Base-by-base conservation (phyloP, 2,888 invertebrate genomes). In the Choreutis nemorana region DNA sequence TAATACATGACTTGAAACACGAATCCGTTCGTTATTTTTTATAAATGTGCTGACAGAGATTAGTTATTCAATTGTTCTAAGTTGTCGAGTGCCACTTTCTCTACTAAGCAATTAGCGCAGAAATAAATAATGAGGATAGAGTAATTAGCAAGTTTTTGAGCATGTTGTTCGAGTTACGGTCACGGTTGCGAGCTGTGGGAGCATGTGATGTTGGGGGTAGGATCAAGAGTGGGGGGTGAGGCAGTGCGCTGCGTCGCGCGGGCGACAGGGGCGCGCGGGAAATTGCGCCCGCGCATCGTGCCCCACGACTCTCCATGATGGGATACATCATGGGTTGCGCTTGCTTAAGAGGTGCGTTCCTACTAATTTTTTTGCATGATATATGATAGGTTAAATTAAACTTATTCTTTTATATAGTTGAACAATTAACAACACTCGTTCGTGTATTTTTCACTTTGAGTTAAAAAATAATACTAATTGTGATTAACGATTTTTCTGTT, bases 281-380 rank as follows among this genome's bases (percentile, higher is more conserved):
- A 52, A 50, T 59, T 61, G 66, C 63, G 36, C 52, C 48, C 40
- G 50, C 66, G 49, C 59, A 60, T 50, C 58, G 65, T 39, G 53
- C 66, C 44, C 61, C 55, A 48, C 60, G 72, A 36, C 52, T 67
- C 47, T 82, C 85, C 82, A 90, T 91, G 90, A 92, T 92, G 91
- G 91, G 91, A 81, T 91, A 90, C 86, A 91, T 91, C 83, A 91
- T 91, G 92, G 91, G 91, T 77, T 92, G 91, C 84, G 89, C 91
- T 80, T 92, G 91, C 83, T 86, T 92, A 79, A 90, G 90, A 90
- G 91, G 91, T 90, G 48, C 45, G 67, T 64, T 51, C 24, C 23
- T 16, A 26, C 23, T 27, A 14, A 13, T 16, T 18, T 6, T 18
- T 18, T 6, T 18, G 18, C 5, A 18, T 6, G 8, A 18, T 5